These are phyloP conservation scores for Nebria ingens DNA, from an alignment of 1,140 invertebrate genomes.

Conservation along the genomic window DNA sequence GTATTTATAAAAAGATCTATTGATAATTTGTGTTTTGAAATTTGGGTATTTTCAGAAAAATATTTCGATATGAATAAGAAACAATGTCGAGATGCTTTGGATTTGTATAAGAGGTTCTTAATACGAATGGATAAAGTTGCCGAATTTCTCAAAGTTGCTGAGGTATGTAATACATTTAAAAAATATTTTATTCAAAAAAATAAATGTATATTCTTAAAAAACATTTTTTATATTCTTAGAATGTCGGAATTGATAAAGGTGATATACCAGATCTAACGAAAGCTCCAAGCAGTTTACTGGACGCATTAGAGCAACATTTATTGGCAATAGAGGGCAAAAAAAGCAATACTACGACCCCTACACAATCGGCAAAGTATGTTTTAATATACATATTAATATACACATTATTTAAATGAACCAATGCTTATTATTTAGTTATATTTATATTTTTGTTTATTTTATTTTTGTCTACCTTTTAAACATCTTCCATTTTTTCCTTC, in stretches of 20 bases:
- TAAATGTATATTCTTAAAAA: background rate
- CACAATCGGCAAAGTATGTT: slow-evolving; percentile 66
- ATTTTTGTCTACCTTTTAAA: slow-evolving; percentile 16
- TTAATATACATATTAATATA: slow-evolving; percentile 20
- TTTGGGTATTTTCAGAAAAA: slow-evolving; percentile 59
- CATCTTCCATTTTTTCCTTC: too few relatives aligned
- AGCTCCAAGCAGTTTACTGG: slow-evolving; percentile 95
- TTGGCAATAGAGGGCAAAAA: slow-evolving; percentile 88
- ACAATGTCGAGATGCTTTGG: slow-evolving; percentile 91
- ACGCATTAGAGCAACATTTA: slow-evolving; percentile 95
- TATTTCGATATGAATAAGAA: slow-evolving; percentile 99
- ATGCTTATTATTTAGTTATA: background rate
- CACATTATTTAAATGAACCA: background rate
- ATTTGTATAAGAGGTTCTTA: slow-evolving; percentile 98
- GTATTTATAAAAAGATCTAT: slow-evolving; percentile 4
- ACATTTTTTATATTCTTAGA: slow-evolving; percentile 45
- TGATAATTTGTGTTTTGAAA: slow-evolving; percentile 18
- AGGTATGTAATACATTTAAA: slow-evolving; percentile 43
- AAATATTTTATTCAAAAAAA: slow-evolving; percentile 10
- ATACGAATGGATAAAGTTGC: slow-evolving; percentile 97
- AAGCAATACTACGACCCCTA: slow-evolving; percentile 70
- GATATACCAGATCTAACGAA: slow-evolving; percentile 98
- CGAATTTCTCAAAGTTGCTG: slow-evolving; percentile 95
- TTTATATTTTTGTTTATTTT: slow-evolving; percentile 18
- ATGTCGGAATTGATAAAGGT: slow-evolving; percentile 97